phyloP scores from a whole-genome alignment of 2,888 invertebrate species.

The Himalopsyche japonica region DNA sequence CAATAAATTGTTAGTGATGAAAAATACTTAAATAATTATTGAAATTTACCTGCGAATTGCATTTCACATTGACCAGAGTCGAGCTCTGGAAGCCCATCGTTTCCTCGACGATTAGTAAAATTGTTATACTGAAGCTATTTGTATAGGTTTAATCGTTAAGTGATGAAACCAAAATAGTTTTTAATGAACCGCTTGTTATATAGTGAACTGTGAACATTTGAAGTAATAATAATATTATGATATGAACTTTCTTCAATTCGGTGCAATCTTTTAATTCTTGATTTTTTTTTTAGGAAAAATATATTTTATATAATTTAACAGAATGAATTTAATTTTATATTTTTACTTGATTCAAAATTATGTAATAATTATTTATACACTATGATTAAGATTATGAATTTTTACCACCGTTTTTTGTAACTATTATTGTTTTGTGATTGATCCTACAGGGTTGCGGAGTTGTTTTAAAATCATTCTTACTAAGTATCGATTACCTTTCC shows the following conservation, averaged over 20 bases:
- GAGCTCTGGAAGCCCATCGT: not conserved
- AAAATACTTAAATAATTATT: not conserved
- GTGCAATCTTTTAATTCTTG: not conserved
- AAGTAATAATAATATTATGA: not conserved
- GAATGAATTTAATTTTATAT: not conserved
- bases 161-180: not conserved
- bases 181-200: not conserved
- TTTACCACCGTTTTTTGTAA: not conserved
- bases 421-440: not conserved
- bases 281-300: not conserved
- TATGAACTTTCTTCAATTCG: not conserved
- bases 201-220: constrained; percentile 1
- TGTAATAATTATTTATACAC: not conserved
- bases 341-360: not conserved
- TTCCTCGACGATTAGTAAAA: not conserved
- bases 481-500: too few relatives aligned
- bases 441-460: not conserved
- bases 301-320: not conserved
- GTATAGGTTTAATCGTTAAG: not conserved
- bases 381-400: not conserved
- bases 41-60: not conserved
- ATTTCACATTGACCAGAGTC: not conserved
- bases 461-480: too few relatives aligned
- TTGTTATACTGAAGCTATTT: not conserved
- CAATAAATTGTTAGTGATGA: not conserved